Base-by-base conservation (phyloP, 2,113 vertebrate species). In the Benitochromis conjunctus region DNA sequence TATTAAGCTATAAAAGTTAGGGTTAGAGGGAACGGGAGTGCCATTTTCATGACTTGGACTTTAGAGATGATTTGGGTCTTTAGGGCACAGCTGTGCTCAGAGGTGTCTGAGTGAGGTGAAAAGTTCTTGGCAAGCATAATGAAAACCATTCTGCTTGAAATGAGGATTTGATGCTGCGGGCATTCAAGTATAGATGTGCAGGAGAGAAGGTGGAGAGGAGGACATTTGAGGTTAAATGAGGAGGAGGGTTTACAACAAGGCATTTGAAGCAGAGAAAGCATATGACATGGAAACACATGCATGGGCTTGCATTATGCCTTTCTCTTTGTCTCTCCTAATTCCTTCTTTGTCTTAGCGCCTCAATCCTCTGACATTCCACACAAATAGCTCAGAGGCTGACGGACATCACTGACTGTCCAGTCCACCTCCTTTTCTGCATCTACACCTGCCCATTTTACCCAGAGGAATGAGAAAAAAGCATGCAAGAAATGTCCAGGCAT, bases 401-500 rank as follows among this genome's bases (percentile, higher is more conserved):
- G 74, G 82, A 87, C 62, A 64, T 51, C 77, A 81, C 19, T 51
- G 62, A 62, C 38, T 77, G 77, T n/a, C 55, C 84, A 26, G 48
- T 79, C 21, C 34, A 34, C 76, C 58, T 84, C 43, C 24, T 86
- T 85, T 55, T 88, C 78, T 74, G 66, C 64, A 86, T 78, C 83
- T 87, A 92, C 92, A 94, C 90, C 94, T 95, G 85, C 90, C 87
- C 86, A 83, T 77, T 88, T 84, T 92, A 82, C 88, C 91, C 11
- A 3, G 18, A 89, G 88, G 88, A 86, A 81, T 5, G 46, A 53
- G 16, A 14, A 64, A 64, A 82, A 53, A 58, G 10, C 86, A 88
- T 31, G 24, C 56, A 9, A 82, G 26, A 48, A 89, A 86, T 66
- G 5, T 57, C 56, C 58, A 83, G 38, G 55, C 62, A 21, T 82